Conservation (phyloP, 2,797 vertebrate species). For the Chelidonichthys spinosus region DNA sequence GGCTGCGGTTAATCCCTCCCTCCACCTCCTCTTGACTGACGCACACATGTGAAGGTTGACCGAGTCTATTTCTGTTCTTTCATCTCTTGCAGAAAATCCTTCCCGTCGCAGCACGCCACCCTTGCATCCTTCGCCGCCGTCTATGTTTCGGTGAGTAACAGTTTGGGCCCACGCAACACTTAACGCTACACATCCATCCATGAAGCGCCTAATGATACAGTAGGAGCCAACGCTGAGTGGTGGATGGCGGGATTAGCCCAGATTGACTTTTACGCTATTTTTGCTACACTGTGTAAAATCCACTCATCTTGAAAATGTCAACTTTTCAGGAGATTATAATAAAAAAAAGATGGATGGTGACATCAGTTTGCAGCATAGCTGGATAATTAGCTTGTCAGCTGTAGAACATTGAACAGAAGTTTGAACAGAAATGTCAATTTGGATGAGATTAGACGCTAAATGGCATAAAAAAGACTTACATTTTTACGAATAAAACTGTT, state of each 20-base stretch:
- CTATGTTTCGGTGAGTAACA: constrained; percentile 95
- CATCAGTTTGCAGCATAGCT: neutral
- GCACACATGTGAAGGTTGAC: constrained; percentile 7
- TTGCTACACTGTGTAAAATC: neutral
- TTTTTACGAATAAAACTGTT: too few relatives aligned
- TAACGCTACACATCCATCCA: constrained; percentile 1
- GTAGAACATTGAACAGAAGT: neutral
- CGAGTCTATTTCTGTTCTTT: constrained; percentile 52
- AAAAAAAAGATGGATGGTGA: neutral
- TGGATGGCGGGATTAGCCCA: neutral
- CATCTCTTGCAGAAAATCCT: constrained; percentile 93
- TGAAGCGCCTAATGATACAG: constrained; percentile 1
- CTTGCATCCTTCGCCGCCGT: constrained; percentile 97
- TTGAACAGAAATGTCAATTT: neutral
- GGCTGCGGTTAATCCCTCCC: constrained; percentile 7
- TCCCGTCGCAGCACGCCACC: constrained; percentile 98
- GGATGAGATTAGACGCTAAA: neutral
- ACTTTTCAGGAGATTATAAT: constrained; percentile 2
- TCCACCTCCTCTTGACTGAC: constrained; percentile 22
- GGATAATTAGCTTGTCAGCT: neutral
- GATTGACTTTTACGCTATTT: neutral
- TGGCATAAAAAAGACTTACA: neutral
- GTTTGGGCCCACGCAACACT: constrained; percentile 24
- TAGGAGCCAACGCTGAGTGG: neutral
- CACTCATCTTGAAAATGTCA: neutral